phyloP scores from a whole-genome alignment of 2,888 invertebrate genomes.

The Macaria notata region DNA sequence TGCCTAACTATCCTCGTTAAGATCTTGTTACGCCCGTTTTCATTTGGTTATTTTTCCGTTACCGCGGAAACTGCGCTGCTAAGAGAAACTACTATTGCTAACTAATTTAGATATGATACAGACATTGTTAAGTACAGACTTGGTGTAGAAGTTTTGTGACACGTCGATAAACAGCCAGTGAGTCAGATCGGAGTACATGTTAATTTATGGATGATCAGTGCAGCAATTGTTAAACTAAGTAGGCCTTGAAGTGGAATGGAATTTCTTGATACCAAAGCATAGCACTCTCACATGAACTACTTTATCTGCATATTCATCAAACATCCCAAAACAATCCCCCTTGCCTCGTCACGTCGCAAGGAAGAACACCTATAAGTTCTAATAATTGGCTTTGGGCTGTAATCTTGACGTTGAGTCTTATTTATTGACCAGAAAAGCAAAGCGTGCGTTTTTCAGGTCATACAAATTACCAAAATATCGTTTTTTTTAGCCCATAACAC shows the following conservation, averaged over 20 bases:
- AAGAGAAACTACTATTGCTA: too few relatives aligned
- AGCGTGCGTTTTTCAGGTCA: constrained; percentile 18
- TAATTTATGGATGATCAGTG: too few relatives aligned
- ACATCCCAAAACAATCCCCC: constrained; percentile 27
- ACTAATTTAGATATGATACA: too few relatives aligned
- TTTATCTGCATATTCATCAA: constrained; percentile 26
- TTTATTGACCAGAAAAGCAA: constrained; percentile 25
- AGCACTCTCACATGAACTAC: not conserved
- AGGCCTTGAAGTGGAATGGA: too few relatives aligned
- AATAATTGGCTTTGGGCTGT: constrained; percentile 47
- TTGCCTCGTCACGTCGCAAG: constrained; percentile 27
- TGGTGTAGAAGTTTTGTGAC: too few relatives aligned
- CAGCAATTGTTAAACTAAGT: too few relatives aligned
- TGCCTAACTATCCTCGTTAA: constrained; percentile 13
- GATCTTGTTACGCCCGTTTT: constrained; percentile 6
- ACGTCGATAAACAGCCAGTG: too few relatives aligned
- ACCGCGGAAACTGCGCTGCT: too few relatives aligned
- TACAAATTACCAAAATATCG: constrained; percentile 1
- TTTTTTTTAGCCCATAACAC: too few relatives aligned
- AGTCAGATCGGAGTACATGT: too few relatives aligned
- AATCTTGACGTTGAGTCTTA: constrained; percentile 32
- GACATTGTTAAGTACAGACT: too few relatives aligned
- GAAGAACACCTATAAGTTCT: constrained; percentile 44
- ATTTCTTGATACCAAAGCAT: too few relatives aligned
- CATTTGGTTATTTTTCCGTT: constrained; percentile 4